phyloP scores from a whole-genome alignment of 37 sponge, comb jelly and placozoan genomes.

The Haliclona indistincta region DNA sequence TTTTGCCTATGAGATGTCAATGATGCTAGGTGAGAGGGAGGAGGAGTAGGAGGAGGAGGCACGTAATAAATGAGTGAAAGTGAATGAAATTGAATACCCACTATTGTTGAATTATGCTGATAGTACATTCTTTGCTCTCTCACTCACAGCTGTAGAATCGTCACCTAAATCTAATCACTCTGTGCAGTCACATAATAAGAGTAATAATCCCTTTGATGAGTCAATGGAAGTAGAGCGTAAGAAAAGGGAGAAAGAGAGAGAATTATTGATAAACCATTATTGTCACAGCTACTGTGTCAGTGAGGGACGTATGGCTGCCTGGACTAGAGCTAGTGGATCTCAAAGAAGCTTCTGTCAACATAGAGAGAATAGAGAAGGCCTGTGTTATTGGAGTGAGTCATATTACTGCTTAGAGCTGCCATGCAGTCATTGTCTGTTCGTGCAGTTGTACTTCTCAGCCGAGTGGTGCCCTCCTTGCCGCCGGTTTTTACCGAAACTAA shows the following conservation, averaged over 20 bases:
- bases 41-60: background rate
- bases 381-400: constrained; percentile 56
- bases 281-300: background rate
- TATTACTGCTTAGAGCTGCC: background rate
- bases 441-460: constrained; percentile 83
- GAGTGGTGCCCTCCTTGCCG: constrained; percentile 83
- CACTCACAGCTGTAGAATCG: no score
- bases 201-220: background rate
- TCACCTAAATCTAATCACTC: no score
- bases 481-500: constrained; percentile 74
- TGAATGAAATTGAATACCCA: background rate
- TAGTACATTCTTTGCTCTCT: no score
- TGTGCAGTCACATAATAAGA: no score
- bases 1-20: no score
- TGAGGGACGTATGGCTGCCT: constrained; percentile 20
- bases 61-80: background rate
- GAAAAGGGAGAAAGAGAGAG: constrained; percentile 14
- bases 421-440: background rate
- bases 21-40: background rate
- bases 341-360: constrained; percentile 22
- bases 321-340: constrained; percentile 20
- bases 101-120: no score
- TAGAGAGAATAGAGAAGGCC: constrained; percentile 28
- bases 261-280: background rate
- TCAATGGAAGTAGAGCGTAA: background rate